Evolutionary conservation across 2,113 vertebrate species (phyloP).

Genomic region (Ciconia stormi): DNA sequence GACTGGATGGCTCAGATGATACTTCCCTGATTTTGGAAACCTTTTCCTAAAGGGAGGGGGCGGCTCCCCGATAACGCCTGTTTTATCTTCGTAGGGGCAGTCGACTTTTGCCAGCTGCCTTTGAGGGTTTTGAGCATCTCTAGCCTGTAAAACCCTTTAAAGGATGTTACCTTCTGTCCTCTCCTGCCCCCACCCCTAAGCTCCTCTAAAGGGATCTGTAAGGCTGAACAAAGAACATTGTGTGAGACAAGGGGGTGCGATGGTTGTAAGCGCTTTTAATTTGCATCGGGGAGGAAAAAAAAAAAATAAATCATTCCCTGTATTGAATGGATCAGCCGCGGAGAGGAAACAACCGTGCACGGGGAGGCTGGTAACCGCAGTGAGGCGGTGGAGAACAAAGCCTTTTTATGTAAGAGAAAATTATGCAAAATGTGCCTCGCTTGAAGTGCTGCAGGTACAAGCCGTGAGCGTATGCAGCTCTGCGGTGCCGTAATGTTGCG

Average conservation of each 20-base stretch:
- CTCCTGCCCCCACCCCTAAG: neutral
- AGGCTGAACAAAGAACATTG: conserved; percentile 35
- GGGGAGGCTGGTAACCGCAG: conserved; percentile 40
- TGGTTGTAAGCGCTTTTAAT: neutral
- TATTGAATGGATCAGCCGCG: neutral
- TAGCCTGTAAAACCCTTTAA: neutral
- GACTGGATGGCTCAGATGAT: no score
- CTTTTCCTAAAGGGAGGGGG: no score
- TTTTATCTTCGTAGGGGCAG: accelerated
- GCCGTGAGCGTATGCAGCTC: neutral
- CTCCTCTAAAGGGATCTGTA: neutral
- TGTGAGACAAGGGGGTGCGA: neutral
- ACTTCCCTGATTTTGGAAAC: no score
- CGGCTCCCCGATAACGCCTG: no score
- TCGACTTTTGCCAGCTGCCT: neutral
- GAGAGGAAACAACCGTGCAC: neutral
- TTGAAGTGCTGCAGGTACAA: conserved; percentile 61
- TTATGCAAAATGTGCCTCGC: conserved; percentile 30
- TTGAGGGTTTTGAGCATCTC: neutral
- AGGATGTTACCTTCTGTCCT: neutral
- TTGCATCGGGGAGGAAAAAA: neutral
- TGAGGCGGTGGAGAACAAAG: conserved; percentile 76
- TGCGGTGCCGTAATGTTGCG: conserved; percentile 14
- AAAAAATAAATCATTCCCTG: neutral
- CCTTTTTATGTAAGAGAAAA: conserved; percentile 58